Evolutionary conservation across 2,797 vertebrate genomes (phyloP).

Genomic region (Presbytis comata): DNA sequence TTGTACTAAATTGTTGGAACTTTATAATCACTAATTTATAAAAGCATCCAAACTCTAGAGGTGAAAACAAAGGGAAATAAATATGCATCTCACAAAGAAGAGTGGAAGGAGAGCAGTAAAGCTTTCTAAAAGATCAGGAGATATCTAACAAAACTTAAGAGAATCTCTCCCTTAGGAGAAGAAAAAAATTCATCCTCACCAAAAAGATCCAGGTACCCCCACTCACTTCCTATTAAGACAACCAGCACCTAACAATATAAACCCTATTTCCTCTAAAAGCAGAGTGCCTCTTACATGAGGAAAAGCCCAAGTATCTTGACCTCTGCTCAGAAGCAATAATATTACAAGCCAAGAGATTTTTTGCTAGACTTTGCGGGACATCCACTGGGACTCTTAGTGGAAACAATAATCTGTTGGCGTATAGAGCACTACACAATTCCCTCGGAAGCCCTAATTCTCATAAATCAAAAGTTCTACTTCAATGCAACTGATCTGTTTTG

Average conservation of each 20-base stretch:
- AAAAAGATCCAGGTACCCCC: not conserved
- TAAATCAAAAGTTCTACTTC: slow-evolving; percentile 70
- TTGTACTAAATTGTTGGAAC: not conserved
- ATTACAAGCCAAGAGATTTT: not conserved
- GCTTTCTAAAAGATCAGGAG: slow-evolving; percentile 4
- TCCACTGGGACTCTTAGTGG: not conserved
- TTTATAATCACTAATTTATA: slow-evolving; percentile 16
- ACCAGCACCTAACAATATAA: not conserved
- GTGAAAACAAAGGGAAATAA: slow-evolving; percentile 11
- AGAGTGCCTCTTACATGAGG: not conserved
- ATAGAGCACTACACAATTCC: not conserved
- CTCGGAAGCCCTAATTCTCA: slow-evolving; percentile 54
- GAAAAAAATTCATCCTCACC: not conserved
- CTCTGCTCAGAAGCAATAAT: not conserved
- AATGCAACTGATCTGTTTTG: slow-evolving; percentile 72
- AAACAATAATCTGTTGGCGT: slow-evolving; percentile 44
- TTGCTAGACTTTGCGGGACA: not conserved
- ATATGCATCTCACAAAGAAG: not conserved
- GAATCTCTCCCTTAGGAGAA: not conserved
- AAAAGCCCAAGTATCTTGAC: not conserved
- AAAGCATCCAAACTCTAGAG: slow-evolving; percentile 8
- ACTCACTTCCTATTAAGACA: not conserved
- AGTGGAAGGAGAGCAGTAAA: not conserved
- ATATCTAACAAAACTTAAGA: not conserved
- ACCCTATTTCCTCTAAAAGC: not conserved